Percentiles rank a stretch among this genome's conserved stretches.
phyloP scores from a whole-genome alignment of 2,797 vertebrate species.

The Pogoniulus pusillus region DNA sequence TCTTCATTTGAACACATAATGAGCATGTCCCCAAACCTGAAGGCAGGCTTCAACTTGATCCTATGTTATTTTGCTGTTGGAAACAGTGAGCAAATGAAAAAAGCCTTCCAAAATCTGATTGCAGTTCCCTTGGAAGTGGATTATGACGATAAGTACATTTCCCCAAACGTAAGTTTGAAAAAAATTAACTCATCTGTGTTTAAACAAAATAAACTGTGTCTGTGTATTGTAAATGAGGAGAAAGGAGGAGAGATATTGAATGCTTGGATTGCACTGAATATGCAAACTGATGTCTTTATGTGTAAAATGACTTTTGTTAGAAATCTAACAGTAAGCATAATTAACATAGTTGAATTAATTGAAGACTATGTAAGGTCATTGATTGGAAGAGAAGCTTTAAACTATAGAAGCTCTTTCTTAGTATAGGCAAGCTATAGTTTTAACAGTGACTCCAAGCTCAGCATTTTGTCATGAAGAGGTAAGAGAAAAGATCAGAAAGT shows the following conservation, averaged over 20 bases:
- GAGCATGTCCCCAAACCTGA: constrained; percentile 90
- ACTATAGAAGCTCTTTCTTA: background rate
- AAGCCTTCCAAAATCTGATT: constrained; percentile 93
- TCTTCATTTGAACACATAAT: constrained; percentile 95
- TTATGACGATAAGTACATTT: constrained; percentile 92
- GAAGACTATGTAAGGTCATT: background rate
- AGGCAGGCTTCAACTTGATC: constrained; percentile 92
- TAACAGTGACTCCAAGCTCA: background rate
- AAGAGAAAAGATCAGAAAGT: background rate
- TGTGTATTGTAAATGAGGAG: background rate
- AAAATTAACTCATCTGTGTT: constrained; percentile 41
- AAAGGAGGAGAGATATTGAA: background rate
- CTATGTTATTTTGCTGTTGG: constrained; percentile 92
- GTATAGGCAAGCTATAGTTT: background rate
- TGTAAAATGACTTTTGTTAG: background rate
- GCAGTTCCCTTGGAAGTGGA: constrained; percentile 89
- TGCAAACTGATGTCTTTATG: background rate
- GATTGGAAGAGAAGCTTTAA: background rate
- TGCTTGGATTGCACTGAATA: background rate
- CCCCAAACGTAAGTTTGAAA: constrained; percentile 83
- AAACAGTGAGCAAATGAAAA: constrained; percentile 94
- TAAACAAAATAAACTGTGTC: background rate
- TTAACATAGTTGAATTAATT: background rate
- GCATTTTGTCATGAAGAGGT: background rate
- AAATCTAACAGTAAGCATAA: background rate